These are phyloP conservation scores for Euwallacea similis DNA, from an alignment of 1,140 invertebrate genomes.

Conservation along the genomic window DNA sequence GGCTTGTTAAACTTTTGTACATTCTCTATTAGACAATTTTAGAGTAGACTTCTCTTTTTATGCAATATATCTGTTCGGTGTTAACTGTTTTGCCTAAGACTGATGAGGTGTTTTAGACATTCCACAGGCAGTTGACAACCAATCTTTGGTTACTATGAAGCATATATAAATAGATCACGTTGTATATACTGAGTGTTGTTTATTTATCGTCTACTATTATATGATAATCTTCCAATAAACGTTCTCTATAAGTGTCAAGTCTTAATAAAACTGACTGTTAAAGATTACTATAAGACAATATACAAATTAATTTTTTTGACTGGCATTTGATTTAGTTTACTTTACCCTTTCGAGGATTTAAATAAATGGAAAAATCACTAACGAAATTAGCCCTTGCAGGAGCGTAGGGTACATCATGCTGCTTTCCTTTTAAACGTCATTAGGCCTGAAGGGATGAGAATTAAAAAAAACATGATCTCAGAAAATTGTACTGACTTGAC, in stretches of 20 bases:
- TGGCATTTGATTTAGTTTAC: conserved; percentile 10
- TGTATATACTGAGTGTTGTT: neutral
- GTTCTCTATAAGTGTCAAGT: neutral
- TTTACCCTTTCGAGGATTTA: no score
- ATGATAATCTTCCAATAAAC: conserved; percentile 1
- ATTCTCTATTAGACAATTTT: neutral
- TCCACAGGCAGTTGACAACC: neutral
- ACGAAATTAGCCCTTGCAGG: no score
- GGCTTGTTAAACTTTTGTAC: neutral
- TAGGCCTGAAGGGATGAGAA: no score
- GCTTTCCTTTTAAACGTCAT: no score
- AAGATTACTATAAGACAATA: conserved; percentile 7
- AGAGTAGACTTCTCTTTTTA: neutral
- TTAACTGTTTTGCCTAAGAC: neutral
- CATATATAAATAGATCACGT: neutral
- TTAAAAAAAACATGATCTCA: no score
- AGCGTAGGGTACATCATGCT: no score
- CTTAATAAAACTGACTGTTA: conserved; percentile 9
- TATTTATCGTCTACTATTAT: neutral
- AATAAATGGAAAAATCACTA: no score
- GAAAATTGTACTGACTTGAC: no score
- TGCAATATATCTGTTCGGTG: neutral
- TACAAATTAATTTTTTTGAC: conserved; percentile 15
- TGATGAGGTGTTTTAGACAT: neutral
- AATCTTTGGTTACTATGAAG: neutral